Base-by-base conservation (phyloP, 2,797 vertebrate genomes). In the Prunella strophiata region DNA sequence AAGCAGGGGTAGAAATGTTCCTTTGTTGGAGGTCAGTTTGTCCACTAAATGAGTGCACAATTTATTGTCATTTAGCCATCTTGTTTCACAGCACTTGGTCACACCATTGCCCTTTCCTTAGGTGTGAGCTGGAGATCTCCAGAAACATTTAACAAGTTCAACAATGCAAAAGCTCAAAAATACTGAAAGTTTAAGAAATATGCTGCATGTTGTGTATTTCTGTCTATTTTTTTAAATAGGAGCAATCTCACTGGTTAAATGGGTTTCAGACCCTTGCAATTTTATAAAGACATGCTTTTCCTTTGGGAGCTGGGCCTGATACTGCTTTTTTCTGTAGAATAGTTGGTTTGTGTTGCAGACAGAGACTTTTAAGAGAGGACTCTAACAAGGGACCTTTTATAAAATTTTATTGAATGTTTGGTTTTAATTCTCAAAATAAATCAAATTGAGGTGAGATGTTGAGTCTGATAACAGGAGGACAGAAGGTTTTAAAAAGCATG, bases 141-240 rank as follows among this genome's bases (percentile, higher is more conserved):
- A 91, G 66, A 89, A 91, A 17, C 55, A 76, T 81, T 74, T 89
- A 88, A 73, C 48, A 82, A 72, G 43, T 89, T 96, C 81, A 93
- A 11, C 58, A 88, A 85, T 76, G 76, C 68, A 80, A 88, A 80
- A 91, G 54, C 51, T 94, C 38, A 91, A 48, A 91, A 81, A 72
- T n/a, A 77, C 30, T 54, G 48, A 32, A 72, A 91, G 54, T 82
- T 63, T 72, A 76, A 55, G 27, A 72, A 88, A 62, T 62, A 36
- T 85, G 43, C 38, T 59, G 27, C 11, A 0, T 62, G 82, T 85
- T 95, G 43, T 66, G 10, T 72, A 42, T 91, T 89, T 92, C 40
- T 76, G 29, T 70, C 32, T 9, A 4, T 40, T 74, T 92, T 93
- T 76, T 84, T 4, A 66, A 89, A 45, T 18, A 25, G 42, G 59